Base-by-base conservation (phyloP, 2,888 invertebrate species). In the Drosophila meridiana region DNA sequence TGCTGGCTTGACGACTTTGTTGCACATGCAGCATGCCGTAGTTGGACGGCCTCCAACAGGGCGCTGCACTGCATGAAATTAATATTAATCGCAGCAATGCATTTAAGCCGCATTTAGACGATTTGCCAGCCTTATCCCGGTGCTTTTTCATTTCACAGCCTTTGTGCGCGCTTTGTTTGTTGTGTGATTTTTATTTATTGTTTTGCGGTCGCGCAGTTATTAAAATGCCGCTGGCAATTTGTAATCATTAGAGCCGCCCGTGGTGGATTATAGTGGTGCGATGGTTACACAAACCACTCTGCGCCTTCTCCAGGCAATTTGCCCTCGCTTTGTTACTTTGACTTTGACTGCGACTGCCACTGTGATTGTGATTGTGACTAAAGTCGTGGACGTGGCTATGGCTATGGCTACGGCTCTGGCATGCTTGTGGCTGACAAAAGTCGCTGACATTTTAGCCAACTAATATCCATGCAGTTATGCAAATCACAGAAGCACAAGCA, bases 91-190 rank as follows among this genome's bases (percentile, higher is more conserved):
- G 82, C 78, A 66, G 83, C 80, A 79, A 85, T 89, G 87, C 87
- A 89, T 89, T 89, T 89, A 87, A 87, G 85, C 89, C 87, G 82
- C 85, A 78, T 89, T 87, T 80, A 85, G 89, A 76, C 69, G 88
- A 80, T 84, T 88, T 84, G 74, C 78, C 81, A 80, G 73, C 80
- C 62, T 71, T 62, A 74, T 75, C 65, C 69, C 43, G 57, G 48
- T 67, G 60, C 69, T 62, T 69, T 80, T 79, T 77, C 66, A 67
- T 79, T 82, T 69, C 62, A 14, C 52, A 34, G 67, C 58, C 65
- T 71, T 68, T 73, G 71, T 76, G 75, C 60, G 62, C 69, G 30
- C 67, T 75, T 61, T 79, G 75, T 84, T 87, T 82, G 78, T 80
- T 85, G 76, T 83, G 69, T 76, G 76, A 82, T 68, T 87, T 87